A percentile compares a stretch with the other conserved stretches of the same genome.
These are phyloP conservation scores for Parotocinclus haroldoi DNA, from an alignment of 2,797 vertebrate species.

Conservation along the genomic window DNA sequence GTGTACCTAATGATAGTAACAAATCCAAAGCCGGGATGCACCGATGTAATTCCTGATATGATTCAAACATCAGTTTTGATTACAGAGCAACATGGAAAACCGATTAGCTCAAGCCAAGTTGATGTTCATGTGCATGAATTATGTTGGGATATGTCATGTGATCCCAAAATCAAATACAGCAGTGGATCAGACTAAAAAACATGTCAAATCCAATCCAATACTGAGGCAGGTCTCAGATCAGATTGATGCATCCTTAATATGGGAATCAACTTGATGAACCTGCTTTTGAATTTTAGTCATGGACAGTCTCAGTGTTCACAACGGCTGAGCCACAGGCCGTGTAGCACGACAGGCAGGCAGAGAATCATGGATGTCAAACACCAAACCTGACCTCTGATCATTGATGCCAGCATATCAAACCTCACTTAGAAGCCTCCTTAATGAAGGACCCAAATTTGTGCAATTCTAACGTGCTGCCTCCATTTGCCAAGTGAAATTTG, in stretches of 20 bases:
- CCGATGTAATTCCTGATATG: no score
- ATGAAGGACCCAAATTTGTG: conserved; percentile 53
- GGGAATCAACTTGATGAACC: not conserved
- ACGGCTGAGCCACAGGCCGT: conserved; percentile 31
- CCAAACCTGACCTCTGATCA: conserved; percentile 50
- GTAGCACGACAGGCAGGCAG: conserved; percentile 11
- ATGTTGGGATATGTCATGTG: no score
- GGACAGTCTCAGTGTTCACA: conserved; percentile 44
- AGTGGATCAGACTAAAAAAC: no score
- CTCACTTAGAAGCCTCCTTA: conserved; percentile 38
- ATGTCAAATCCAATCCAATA: no score
- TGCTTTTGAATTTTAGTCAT: conserved; percentile 16
- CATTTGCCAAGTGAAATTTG: conserved; percentile 28
- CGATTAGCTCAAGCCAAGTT: no score
- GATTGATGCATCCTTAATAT: not conserved
- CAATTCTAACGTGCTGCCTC: conserved; percentile 48
- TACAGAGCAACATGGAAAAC: no score
- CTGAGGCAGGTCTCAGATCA: no score
- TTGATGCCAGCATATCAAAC: conserved; percentile 35
- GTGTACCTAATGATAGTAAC: no score
- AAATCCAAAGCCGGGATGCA: no score
- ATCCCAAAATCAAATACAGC: no score
- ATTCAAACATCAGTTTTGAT: no score
- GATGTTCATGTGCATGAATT: no score
- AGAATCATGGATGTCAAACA: conserved; percentile 57